Percentiles rank a stretch among this genome's conserved stretches.
phyloP scores from a whole-genome alignment of 2,113 vertebrate genomes.

The Danionella cerebrum region DNA sequence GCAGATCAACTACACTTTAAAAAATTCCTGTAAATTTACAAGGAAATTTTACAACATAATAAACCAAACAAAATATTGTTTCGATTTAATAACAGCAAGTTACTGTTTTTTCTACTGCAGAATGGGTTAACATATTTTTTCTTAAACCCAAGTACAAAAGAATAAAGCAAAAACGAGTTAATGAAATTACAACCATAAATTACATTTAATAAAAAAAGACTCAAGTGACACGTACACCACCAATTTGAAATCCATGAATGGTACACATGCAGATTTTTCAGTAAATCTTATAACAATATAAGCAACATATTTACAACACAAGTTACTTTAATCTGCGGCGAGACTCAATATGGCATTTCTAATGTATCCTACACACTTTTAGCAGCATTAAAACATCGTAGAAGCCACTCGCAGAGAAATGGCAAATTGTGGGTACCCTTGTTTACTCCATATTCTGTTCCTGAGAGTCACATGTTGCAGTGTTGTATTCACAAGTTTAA shows the following conservation, averaged over 20 bases:
- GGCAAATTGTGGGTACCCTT: conserved; percentile 11
- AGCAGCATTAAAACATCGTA: conserved; percentile 48
- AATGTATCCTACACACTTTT: conserved; percentile 34
- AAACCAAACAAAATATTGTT: too few relatives aligned
- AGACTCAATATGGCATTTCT: conserved; percentile 22
- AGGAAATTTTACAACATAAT: too few relatives aligned
- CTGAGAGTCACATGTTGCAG: neutral
- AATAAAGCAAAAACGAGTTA: too few relatives aligned
- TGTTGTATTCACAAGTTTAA: neutral
- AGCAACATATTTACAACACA: conserved; percentile 47
- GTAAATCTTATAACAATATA: conserved; percentile 33
- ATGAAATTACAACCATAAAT: conserved; percentile 1
- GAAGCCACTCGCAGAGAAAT: conserved; percentile 57
- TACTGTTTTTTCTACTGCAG: too few relatives aligned
- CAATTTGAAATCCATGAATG: conserved; percentile 43
- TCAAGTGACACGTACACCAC: conserved; percentile 50
- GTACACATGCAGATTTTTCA: conserved; percentile 25
- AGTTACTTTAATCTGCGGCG: neutral
- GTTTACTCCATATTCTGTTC: conserved; percentile 15
- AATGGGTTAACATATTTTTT: too few relatives aligned
- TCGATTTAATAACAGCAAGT: too few relatives aligned
- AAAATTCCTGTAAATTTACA: too few relatives aligned
- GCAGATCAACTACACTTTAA: too few relatives aligned
- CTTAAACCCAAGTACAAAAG: too few relatives aligned
- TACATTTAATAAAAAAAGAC: conserved; percentile 35